A percentile compares a stretch with the other conserved stretches of the same genome.
phyloP scores from a whole-genome alignment of 2,888 invertebrate genomes.

The Microctonus aethiopoides region DNA sequence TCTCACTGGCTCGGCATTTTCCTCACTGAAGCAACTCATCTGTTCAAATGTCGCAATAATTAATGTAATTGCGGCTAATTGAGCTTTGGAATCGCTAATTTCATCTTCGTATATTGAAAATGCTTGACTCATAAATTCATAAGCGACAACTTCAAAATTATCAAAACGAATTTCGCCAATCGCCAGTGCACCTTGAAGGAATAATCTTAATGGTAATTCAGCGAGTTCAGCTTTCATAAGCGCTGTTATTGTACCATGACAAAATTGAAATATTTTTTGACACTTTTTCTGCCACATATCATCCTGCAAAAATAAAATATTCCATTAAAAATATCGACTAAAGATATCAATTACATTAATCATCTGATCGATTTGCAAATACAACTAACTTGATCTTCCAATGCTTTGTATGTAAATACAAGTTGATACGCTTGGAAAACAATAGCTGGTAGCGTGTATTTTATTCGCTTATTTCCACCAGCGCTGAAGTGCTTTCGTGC shows the following conservation, averaged over 20 bases:
- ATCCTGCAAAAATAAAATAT: conserved; percentile 72
- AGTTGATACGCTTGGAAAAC: conserved; percentile 93
- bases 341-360: conserved; percentile 6
- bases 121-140: conserved; percentile 97
- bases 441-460: conserved; percentile 92
- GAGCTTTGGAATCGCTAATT: conserved; percentile 96
- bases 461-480: conserved; percentile 91
- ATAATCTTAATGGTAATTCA: conserved; percentile 91
- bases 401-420: conserved; percentile 83
- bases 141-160: conserved; percentile 96
- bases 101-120: conserved; percentile 99
- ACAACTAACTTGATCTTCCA: conserved; percentile 75
- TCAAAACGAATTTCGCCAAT: conserved; percentile 93
- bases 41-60: conserved; percentile 96
- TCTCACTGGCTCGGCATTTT: conserved; percentile 95
- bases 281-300: conserved; percentile 99
- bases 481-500: conserved; percentile 89
- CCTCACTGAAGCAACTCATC: conserved; percentile 93
- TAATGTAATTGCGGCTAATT: conserved; percentile 93
- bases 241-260: conserved; percentile 93
- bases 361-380: neutral
- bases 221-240: conserved; percentile 95
- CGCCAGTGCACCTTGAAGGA: conserved; percentile 94
- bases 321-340: too few relatives aligned
- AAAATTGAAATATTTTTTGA: conserved; percentile 97